Base-by-base conservation (phyloP, 2,113 vertebrate genomes). In the Terrapene triunguis region DNA sequence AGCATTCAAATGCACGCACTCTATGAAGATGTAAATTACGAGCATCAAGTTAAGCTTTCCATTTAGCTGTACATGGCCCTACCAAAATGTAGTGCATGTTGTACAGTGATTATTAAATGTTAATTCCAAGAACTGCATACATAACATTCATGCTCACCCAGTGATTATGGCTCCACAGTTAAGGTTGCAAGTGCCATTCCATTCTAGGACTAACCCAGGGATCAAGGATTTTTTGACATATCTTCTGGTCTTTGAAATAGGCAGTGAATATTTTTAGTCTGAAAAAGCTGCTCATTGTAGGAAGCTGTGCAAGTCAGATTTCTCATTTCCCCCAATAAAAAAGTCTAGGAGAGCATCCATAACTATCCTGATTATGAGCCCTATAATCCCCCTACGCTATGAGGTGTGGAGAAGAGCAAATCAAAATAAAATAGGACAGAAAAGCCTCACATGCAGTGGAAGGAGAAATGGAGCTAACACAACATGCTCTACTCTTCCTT, bases 61-160 rank as follows among this genome's bases (percentile, higher is more conserved):
- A 87, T 93, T 90, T 90, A 92, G 11, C 32, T 90, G 72, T 92
- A 69, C 76, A 79, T 24, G 47, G 72, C 1, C 1, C 29, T 82
- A 89, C 80, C 82, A 93, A 87, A 97, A 90, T 8, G 92, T 29
- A 87, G 8, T 78, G 79, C 74, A 62, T 27, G 62, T 47, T 19
- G 29, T 47, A 38, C 22, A 95, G 38, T 65, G 90, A 90, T 92
- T 90, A 91, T 93, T 90, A 93, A 94, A 87, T 80, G 89, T 80
- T 72, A 90, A 35, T 88, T 74, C 55, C 84, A 95, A 78, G 24
- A 78, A 78, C 22, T 27, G 42, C 24, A 14, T 29, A 65, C 47
- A 42, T 72, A 95, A 87, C 62, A 81, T 59, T 57, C n/a, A 81
- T 47, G 82, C 38, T 96, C 80, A 38, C n/a, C 91, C 44, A 22